phyloP scores from a whole-genome alignment of 2,888 invertebrate genomes.

The Caenorhabditis sp. region DNA sequence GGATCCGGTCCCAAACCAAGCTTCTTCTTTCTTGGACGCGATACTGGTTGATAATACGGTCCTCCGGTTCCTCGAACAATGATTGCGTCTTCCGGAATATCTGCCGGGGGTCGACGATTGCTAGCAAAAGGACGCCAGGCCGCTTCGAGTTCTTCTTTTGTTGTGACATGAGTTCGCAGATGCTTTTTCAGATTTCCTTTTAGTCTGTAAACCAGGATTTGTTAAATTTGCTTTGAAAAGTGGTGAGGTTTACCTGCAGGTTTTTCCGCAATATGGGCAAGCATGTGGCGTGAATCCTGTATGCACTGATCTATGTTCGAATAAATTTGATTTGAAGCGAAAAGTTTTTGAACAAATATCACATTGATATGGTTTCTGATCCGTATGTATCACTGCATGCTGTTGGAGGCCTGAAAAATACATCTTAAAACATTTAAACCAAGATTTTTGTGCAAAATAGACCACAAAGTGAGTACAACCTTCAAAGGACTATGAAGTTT shows the following conservation, averaged over 20 bases:
- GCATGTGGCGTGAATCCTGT: conserved; percentile 68
- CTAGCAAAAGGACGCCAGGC: conserved; percentile 71
- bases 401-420: conserved; percentile 67
- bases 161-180: conserved; percentile 69
- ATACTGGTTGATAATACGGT: conserved; percentile 56
- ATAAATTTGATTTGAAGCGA: conserved; percentile 71
- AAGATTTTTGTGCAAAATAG: conserved; percentile 3
- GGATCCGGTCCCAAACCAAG: conserved; percentile 63
- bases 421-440: background rate
- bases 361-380: conserved; percentile 70
- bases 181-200: conserved; percentile 71
- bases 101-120: conserved; percentile 68
- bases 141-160: conserved; percentile 70
- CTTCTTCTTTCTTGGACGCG: conserved; percentile 54
- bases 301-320: conserved; percentile 71
- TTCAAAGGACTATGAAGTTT: no score
- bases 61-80: conserved; percentile 65
- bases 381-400: conserved; percentile 71
- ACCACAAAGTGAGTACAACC: no score
- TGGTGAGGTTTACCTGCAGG: conserved; percentile 58
- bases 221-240: background rate
- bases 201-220: conserved; percentile 16
- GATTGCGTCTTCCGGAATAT: conserved; percentile 69
- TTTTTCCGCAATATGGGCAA: conserved; percentile 70
- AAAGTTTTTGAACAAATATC: conserved; percentile 69